phyloP scores from a whole-genome alignment of 2,888 invertebrate genomes.

The Caenorhabditis sp. region DNA sequence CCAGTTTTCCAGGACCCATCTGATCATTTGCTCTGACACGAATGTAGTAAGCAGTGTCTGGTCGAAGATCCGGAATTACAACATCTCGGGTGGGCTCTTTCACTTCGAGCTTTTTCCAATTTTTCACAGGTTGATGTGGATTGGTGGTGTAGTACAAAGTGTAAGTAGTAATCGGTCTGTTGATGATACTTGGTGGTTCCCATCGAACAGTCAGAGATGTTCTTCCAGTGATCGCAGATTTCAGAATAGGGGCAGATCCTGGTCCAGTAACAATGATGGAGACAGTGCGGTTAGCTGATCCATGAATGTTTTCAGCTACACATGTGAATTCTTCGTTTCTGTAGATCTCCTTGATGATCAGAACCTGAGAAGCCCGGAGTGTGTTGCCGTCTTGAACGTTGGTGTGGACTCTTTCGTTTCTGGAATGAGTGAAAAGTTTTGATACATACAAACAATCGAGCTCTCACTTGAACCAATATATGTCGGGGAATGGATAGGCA shows the following conservation, averaged over 20 bases:
- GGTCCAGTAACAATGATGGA: conserved; percentile 80
- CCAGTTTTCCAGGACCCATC: conserved; percentile 81
- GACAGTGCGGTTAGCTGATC: conserved; percentile 75
- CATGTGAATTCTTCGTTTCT: conserved; percentile 81
- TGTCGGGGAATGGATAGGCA: conserved; percentile 82
- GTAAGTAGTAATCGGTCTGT: conserved; percentile 81
- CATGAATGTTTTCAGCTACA: conserved; percentile 78
- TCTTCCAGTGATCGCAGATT: conserved; percentile 76
- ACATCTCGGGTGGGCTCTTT: conserved; percentile 77
- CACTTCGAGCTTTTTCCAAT: conserved; percentile 80
- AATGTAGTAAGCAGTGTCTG: conserved; percentile 80
- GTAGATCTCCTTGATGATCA: conserved; percentile 81
- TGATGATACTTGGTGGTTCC: conserved; percentile 81
- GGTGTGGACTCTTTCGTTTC: conserved; percentile 42
- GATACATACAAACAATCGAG: neutral
- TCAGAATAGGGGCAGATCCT: conserved; percentile 78
- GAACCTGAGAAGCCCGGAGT: conserved; percentile 71
- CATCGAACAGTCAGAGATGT: conserved; percentile 75
- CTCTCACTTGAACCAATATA: conserved; percentile 79
- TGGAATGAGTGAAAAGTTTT: conserved; percentile 7
- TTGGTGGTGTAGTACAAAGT: conserved; percentile 83
- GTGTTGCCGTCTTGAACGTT: conserved; percentile 26
- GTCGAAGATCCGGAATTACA: conserved; percentile 76
- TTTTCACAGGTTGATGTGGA: conserved; percentile 79
- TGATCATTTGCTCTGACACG: conserved; percentile 81